These are phyloP conservation scores for Stegana nigrithorax DNA, from an alignment of 2,888 invertebrate species.

Conservation along the genomic window DNA sequence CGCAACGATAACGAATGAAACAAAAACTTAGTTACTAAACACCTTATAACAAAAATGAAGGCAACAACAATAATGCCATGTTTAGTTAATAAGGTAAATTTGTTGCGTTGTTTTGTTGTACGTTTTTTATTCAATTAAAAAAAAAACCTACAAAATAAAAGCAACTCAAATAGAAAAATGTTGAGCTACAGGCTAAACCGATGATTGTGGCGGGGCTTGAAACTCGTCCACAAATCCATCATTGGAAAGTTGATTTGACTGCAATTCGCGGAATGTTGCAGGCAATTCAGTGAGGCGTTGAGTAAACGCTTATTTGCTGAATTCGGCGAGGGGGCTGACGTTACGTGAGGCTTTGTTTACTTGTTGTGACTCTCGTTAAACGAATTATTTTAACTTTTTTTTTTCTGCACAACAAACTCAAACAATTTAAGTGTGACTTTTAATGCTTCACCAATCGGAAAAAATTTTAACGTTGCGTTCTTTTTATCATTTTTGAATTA, in stretches of 20 bases:
- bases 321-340: background rate
- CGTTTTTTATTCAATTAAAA: conserved; percentile 12
- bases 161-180: conserved; percentile 33
- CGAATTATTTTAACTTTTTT: background rate
- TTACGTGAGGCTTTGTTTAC: background rate
- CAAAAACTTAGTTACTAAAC: too few relatives aligned
- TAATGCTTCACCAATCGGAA: too few relatives aligned
- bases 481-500: too few relatives aligned
- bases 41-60: conserved; percentile 1
- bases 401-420: too few relatives aligned
- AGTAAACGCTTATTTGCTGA: background rate
- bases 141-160: conserved; percentile 34
- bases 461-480: too few relatives aligned
- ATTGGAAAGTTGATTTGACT: conserved; percentile 63
- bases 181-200: too few relatives aligned
- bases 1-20: too few relatives aligned
- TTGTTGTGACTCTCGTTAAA: background rate
- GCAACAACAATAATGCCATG: conserved; percentile 3
- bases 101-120: conserved; percentile 1
- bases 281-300: background rate
- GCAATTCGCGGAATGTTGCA: conserved; percentile 45
- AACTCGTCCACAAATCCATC: conserved; percentile 44
- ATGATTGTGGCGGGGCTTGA: too few relatives aligned
- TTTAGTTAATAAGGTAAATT: conserved; percentile 9
- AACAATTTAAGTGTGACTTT: too few relatives aligned